Conservation (phyloP, 2,888 invertebrate genomes). For the Fragum fragum region DNA sequence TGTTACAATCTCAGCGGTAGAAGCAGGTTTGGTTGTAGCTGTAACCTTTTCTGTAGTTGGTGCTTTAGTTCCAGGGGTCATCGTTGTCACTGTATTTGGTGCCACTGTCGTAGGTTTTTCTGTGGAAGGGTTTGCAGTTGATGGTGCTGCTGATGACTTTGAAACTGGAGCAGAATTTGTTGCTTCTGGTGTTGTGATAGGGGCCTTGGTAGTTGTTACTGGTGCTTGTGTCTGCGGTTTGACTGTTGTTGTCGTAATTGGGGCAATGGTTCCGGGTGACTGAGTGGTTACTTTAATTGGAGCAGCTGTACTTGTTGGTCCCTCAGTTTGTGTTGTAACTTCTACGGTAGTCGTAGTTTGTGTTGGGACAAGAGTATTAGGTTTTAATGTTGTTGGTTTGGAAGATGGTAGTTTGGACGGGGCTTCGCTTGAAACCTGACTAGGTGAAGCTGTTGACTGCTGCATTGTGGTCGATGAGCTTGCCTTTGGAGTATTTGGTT, state of each 20-base stretch:
- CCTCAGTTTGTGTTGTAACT: background rate
- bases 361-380: background rate
- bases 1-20: background rate
- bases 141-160: background rate
- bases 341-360: background rate
- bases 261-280: background rate
- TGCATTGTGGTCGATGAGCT: background rate
- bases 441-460: background rate
- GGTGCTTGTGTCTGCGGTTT: constrained; percentile 11
- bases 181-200: background rate
- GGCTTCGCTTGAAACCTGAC: background rate
- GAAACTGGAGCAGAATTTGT: background rate
- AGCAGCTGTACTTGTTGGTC: background rate
- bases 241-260: background rate
- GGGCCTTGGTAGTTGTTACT: background rate
- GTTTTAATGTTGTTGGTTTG: background rate
- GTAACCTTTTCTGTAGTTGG: constrained; percentile 10
- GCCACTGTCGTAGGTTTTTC: background rate
- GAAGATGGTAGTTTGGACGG: background rate
- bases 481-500: background rate
- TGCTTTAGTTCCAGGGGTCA: background rate
- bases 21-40: background rate
- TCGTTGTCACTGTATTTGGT: background rate
- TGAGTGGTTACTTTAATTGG: background rate
- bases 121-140: background rate